phyloP scores from a whole-genome alignment of 2,797 vertebrate species.

The Lutra lutra region DNA sequence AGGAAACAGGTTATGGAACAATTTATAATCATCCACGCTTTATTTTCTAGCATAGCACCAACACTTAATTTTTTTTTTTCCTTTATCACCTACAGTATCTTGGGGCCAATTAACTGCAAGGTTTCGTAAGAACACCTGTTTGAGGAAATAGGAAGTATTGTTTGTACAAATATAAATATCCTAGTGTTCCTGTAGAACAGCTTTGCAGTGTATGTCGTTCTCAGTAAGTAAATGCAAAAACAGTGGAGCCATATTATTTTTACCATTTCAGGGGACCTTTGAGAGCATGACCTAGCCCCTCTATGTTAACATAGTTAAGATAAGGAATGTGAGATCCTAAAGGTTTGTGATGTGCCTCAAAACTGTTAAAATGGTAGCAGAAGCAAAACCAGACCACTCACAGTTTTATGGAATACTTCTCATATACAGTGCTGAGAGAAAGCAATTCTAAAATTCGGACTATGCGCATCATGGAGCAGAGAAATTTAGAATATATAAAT shows the following conservation, averaged over 20 bases:
- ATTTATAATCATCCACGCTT: constrained; percentile 38
- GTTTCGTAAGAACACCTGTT: constrained; percentile 44
- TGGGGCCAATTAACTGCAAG: constrained; percentile 27
- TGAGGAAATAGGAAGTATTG: constrained; percentile 12
- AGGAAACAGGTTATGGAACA: not conserved
- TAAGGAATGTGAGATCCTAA: not conserved
- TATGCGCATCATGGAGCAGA: not conserved
- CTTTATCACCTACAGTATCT: not conserved
- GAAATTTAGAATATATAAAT: not conserved
- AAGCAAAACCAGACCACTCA: not conserved
- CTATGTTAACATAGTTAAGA: not conserved
- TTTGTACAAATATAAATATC: not conserved
- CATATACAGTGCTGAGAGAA: not conserved
- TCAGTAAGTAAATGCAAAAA: not conserved
- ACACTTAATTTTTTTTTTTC: not conserved
- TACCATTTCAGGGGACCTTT: not conserved
- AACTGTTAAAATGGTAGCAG: not conserved
- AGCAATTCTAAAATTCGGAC: not conserved
- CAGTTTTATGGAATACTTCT: not conserved
- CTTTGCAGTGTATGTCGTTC: not conserved
- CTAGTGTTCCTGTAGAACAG: not conserved
- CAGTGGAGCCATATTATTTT: not conserved
- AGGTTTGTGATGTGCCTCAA: not conserved
- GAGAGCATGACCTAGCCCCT: not conserved
- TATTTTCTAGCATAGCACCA: not conserved